Evolutionary conservation across 2,797 vertebrate species (phyloP).

Genomic region (Vultur gryphus): DNA sequence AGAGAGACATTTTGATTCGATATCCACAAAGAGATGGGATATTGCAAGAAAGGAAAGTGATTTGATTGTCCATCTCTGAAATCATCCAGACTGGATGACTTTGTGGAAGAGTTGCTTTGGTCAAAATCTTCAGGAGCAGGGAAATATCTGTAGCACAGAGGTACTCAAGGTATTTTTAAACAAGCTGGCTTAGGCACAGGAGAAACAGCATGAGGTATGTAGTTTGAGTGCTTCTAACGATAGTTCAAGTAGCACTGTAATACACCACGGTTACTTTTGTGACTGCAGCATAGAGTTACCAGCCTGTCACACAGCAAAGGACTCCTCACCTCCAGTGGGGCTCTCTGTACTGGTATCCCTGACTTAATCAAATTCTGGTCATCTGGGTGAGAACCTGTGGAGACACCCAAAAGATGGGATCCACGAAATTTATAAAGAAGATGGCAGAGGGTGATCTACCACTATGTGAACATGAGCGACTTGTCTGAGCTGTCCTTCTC

Average conservation of each 20-base stretch:
- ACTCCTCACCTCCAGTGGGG: background rate
- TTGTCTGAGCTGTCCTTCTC: background rate
- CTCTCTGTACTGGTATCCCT: background rate
- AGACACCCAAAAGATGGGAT: background rate
- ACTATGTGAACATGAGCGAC: background rate
- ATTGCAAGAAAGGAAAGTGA: background rate
- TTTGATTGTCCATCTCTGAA: background rate
- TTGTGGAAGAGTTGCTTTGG: background rate
- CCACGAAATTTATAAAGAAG: background rate
- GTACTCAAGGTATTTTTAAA: background rate
- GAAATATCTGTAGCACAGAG: background rate
- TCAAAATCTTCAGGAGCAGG: background rate
- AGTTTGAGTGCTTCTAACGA: background rate
- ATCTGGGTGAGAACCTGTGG: background rate
- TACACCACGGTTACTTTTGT: fast-evolving
- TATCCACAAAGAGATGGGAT: background rate
- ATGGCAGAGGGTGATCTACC: background rate
- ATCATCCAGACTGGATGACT: background rate
- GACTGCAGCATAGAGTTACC: background rate
- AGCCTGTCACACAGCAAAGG: background rate
- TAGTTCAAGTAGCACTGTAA: background rate
- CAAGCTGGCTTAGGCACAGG: background rate
- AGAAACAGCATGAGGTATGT: background rate
- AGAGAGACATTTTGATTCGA: background rate
- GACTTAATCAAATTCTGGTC: background rate